These are phyloP conservation scores for Orchesellides sinensis DNA, from an alignment of 2,888 invertebrate species.

Conservation along the genomic window DNA sequence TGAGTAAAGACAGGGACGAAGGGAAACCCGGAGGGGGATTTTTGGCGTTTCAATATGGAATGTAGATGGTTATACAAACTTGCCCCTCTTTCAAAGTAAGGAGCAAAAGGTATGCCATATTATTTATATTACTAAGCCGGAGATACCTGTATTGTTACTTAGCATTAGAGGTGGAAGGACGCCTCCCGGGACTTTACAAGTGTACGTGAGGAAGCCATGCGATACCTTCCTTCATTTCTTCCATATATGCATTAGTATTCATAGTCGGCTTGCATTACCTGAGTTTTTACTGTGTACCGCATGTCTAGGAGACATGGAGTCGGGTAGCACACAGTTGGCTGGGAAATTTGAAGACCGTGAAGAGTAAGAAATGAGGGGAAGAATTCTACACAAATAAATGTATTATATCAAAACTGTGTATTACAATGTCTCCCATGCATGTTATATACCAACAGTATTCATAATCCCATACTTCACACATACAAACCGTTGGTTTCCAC, in stretches of 20 bases:
- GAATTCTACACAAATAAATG: constrained; percentile 6
- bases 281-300: not conserved
- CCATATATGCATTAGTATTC: not conserved
- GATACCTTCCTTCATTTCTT: not conserved
- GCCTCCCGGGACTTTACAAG: constrained; percentile 56
- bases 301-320: constrained; percentile 27
- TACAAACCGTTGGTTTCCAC: too few relatives aligned
- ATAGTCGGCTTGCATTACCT: constrained; percentile 34
- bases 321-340: constrained; percentile 18
- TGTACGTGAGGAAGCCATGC: not conserved
- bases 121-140: not conserved
- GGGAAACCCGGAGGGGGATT: constrained; percentile 61
- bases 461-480: too few relatives aligned
- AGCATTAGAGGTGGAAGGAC: constrained; percentile 42
- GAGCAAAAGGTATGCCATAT: not conserved
- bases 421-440: too few relatives aligned
- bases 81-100: constrained; percentile 43
- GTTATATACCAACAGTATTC: too few relatives aligned
- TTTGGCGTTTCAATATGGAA: constrained; percentile 49
- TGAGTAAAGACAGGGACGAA: constrained; percentile 31
- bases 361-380: not conserved
- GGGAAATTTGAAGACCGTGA: not conserved
- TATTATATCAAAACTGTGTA: too few relatives aligned
- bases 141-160: constrained; percentile 8
- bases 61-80: too few relatives aligned